Conservation (phyloP, 2,888 invertebrate genomes). For the Troilus luridus region DNA sequence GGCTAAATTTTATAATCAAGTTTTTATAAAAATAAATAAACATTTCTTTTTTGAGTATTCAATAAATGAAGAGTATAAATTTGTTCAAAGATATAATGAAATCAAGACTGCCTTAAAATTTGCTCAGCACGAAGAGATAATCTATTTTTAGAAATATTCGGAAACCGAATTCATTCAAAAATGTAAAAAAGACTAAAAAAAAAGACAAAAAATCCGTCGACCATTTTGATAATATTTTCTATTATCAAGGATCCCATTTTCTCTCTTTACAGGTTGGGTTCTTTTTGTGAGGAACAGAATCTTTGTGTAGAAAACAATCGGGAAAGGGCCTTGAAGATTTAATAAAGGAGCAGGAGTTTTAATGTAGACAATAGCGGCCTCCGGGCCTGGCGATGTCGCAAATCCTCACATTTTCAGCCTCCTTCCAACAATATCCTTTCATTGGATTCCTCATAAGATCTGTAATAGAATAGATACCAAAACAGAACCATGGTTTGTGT, state of each 20-base stretch:
- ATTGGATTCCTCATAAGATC: background rate
- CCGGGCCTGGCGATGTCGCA: background rate
- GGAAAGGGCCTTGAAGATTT: conserved; percentile 11
- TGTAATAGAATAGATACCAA: background rate
- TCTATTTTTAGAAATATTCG: background rate
- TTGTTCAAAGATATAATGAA: no score
- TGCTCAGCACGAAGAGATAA: background rate
- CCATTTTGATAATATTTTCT: background rate
- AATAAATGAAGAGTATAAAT: no score
- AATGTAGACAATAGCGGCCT: background rate
- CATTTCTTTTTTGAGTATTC: no score
- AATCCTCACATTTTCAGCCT: background rate
- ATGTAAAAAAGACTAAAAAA: background rate
- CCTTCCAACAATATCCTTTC: background rate
- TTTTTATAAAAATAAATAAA: no score
- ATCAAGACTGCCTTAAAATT: background rate
- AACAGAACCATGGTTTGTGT: background rate
- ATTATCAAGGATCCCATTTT: conserved; percentile 2
- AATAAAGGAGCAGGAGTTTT: conserved; percentile 15
- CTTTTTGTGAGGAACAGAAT: background rate
- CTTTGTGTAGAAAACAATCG: conserved; percentile 2
- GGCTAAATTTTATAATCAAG: no score
- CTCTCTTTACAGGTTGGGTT: background rate
- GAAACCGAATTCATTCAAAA: background rate
- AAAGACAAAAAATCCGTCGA: background rate